These are phyloP conservation scores for Clepsis dumicolana DNA, from an alignment of 2,888 invertebrate genomes.

Conservation along the genomic window DNA sequence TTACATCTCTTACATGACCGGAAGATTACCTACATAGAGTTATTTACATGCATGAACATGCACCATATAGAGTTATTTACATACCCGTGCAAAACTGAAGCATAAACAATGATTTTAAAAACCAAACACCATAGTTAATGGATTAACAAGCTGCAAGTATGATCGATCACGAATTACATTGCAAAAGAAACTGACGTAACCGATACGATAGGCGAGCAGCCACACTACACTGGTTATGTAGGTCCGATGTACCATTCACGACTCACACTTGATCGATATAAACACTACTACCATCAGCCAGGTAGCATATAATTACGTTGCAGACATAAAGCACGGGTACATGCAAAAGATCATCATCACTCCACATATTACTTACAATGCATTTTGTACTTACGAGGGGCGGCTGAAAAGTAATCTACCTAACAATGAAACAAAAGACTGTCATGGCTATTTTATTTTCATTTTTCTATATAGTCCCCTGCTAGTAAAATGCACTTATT, in stretches of 20 bases:
- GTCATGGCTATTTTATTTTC: no score
- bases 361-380: neutral
- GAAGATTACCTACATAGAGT: neutral
- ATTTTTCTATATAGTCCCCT: no score
- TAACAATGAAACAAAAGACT: no score
- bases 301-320: constrained; percentile 48
- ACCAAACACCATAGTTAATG: constrained; percentile 13
- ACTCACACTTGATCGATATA: constrained; percentile 55
- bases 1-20: neutral
- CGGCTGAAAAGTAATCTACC: no score
- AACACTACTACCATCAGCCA: constrained; percentile 46
- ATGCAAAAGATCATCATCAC: constrained; percentile 26
- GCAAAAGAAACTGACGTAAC: constrained; percentile 67
- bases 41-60: neutral
- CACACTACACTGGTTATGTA: constrained; percentile 75
- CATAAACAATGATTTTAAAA: constrained; percentile 1
- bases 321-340: constrained; percentile 34
- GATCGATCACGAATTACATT: constrained; percentile 44
- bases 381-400: no score
- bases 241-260: constrained; percentile 63
- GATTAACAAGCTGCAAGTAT: constrained; percentile 16
- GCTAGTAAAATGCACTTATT: no score
- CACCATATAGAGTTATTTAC: neutral
- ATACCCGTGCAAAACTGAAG: neutral
- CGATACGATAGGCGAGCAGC: constrained; percentile 63